Percentiles rank a stretch among this genome's conserved stretches.
These are phyloP conservation scores for Isurus oxyrinchus DNA, from an alignment of 2,113 vertebrate genomes.

Conservation along the genomic window DNA sequence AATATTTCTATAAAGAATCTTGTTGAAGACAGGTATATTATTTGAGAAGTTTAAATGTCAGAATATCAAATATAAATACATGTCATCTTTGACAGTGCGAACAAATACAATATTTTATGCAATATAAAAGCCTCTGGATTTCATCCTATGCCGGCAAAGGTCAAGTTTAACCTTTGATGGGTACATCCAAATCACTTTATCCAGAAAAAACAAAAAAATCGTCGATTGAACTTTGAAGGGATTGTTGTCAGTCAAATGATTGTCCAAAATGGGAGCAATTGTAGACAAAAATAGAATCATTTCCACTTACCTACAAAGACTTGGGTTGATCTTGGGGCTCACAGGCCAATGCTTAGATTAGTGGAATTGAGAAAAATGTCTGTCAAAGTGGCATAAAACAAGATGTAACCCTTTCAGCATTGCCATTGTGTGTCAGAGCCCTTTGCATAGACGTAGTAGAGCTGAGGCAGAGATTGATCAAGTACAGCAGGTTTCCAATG, in stretches of 20 bases:
- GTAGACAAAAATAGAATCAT: background rate
- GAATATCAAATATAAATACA: background rate
- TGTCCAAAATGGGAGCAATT: background rate
- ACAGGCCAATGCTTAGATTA: background rate
- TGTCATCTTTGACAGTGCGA: background rate
- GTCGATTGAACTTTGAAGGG: background rate
- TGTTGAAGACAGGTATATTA: background rate
- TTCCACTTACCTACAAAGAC: constrained; percentile 21
- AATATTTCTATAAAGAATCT: background rate
- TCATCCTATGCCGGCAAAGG: background rate
- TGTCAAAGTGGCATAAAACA: background rate
- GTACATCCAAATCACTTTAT: background rate
- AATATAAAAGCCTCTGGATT: background rate
- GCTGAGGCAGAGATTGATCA: background rate
- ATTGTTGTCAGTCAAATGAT: background rate
- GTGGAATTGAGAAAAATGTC: constrained; percentile 3
- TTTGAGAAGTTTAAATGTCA: background rate
- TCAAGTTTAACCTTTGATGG: background rate
- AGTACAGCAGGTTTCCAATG: background rate
- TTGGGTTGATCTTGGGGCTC: background rate
- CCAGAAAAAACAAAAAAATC: background rate
- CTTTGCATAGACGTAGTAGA: background rate
- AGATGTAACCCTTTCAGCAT: background rate
- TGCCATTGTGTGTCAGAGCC: background rate
- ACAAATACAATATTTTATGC: background rate